Conservation (phyloP, 2,797 vertebrate genomes). For the Macrochelys suwanniensis region DNA sequence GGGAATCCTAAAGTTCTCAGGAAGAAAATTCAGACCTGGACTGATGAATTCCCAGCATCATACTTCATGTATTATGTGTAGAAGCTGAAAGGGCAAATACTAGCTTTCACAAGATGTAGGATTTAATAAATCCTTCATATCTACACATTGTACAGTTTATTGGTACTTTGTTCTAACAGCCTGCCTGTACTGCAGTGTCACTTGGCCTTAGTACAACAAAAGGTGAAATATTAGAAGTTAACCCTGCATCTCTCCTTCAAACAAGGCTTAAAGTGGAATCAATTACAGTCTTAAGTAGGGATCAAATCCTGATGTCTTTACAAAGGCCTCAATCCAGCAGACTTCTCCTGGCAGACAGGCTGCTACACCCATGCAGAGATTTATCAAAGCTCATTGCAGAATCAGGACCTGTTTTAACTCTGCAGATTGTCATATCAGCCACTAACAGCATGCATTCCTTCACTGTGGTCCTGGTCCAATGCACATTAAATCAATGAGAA, state of each 20-base stretch:
- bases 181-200: not conserved
- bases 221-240: not conserved
- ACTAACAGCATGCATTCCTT: rapidly evolving
- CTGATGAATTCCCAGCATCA: not conserved
- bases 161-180: not conserved
- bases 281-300: not conserved
- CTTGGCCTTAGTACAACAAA: not conserved
- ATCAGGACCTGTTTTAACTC: not conserved
- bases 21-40: not conserved
- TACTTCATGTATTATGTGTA: rapidly evolving
- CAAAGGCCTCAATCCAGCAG: not conserved
- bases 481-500: not conserved
- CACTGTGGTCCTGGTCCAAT: not conserved
- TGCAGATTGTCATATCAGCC: not conserved
- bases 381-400: not conserved
- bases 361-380: not conserved
- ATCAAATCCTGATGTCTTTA: not conserved
- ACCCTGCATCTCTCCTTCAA: not conserved
- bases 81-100: not conserved
- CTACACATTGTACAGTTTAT: not conserved
- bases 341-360: not conserved
- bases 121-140: not conserved
- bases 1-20: not conserved
- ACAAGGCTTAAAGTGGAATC: not conserved
- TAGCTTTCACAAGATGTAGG: rapidly evolving